Base-by-base conservation (phyloP, 2,113 vertebrate genomes). In the Abramis brama region DNA sequence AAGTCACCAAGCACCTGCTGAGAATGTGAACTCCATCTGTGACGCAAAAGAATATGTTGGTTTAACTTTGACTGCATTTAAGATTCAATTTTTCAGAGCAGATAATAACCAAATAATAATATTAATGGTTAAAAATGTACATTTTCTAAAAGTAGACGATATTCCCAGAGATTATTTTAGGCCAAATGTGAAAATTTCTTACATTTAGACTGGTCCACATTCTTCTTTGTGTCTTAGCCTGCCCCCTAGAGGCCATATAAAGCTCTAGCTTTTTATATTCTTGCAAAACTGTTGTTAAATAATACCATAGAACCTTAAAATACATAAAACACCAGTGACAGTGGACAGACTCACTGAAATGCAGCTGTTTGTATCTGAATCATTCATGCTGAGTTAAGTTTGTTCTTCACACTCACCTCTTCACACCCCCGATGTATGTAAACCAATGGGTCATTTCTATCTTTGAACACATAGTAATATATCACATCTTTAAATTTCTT, bases 181-280 rank as follows among this genome's bases (percentile, higher is more conserved):
- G 2, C 9, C 1, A 55, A 36, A 30, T 57, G 36, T 78, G 1
- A 36, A n/a, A 23, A 57, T 0, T 12, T 21, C 25, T 45, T 74
- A 36, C 59, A 68, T 36, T 25, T 39, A 8, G 5, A 8, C 0
- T 19, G 52, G 7, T 15, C 0, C 2, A 57, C 64, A 71, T 43
- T 39, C 21, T 79, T 45, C 36, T 55, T 43, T 68, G 71, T 81
- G 82, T 74, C 39, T 30, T 62, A 77, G 68, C n/a, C 85, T 88
- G 87, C 87, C 85, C 77, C 64, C 85, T 88, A 70, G 81, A 88
- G 87, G 85, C 4, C 66, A 43, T 33, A 47, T 45, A 57, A 33
- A 39, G 59, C 15, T 79, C 17, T 50, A 52, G 19, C 17, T 3
- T 75, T 68, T 11, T 9, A n/a, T 5, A 55, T 43, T 27, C 15